Evolutionary conservation across 2,113 vertebrate genomes (phyloP).

Genomic region (Melanotaenia duboulayi): DNA sequence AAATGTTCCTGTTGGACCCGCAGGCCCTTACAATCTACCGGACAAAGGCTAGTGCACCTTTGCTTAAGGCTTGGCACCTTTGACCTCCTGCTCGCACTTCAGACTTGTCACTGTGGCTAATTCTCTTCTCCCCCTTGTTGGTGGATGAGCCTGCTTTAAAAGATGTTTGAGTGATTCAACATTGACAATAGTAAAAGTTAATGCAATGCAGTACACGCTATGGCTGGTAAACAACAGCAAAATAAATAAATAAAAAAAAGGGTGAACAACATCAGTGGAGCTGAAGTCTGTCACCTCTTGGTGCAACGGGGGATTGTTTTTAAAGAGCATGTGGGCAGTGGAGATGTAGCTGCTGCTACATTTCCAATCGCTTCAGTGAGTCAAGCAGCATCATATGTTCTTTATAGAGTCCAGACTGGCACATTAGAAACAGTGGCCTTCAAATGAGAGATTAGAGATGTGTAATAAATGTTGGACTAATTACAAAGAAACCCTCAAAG

Average conservation of each 20-base stretch:
- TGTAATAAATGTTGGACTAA: conserved; percentile 66
- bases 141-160: conserved; percentile 58
- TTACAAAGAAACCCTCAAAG: conserved; percentile 59
- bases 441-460: conserved; percentile 69
- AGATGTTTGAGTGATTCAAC: conserved; percentile 74
- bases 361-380: conserved; percentile 66
- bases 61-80: conserved; percentile 83
- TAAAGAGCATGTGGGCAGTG: conserved; percentile 77
- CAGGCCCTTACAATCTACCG: conserved; percentile 83
- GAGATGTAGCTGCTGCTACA: conserved; percentile 71
- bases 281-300: conserved; percentile 79
- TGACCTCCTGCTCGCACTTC: conserved; percentile 78
- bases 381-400: conserved; percentile 60
- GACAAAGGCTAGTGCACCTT: conserved; percentile 84
- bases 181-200: conserved; percentile 80
- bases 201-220: conserved; percentile 79
- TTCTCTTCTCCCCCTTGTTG: conserved; percentile 61
- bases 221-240: conserved; percentile 74
- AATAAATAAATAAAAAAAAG: conserved; percentile 73
- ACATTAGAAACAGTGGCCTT: conserved; percentile 64
- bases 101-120: conserved; percentile 81
- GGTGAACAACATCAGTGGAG: conserved; percentile 68
- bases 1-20: conserved; percentile 84
- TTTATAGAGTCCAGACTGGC: conserved; percentile 60
- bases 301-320: conserved; percentile 73